Evolutionary conservation across 2,797 vertebrate genomes (phyloP).

Genomic region (Thaleichthys pacificus): DNA sequence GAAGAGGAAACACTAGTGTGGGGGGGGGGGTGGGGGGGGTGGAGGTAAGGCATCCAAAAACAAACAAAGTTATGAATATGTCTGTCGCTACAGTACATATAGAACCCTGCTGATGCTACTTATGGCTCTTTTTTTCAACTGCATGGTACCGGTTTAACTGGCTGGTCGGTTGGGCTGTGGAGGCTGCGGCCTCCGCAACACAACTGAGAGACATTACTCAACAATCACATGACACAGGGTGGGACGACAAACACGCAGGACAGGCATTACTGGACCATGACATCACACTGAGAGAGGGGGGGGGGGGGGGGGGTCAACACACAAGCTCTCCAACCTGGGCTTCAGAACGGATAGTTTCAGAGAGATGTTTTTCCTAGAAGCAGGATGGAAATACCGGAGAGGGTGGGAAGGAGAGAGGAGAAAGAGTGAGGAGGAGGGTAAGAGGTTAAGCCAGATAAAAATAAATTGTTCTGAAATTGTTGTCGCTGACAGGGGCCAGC

Average conservation of each 20-base stretch:
- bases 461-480: background rate
- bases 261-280: constrained; percentile 68
- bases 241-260: constrained; percentile 70
- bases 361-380: constrained; percentile 90
- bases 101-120: background rate
- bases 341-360: constrained; percentile 92
- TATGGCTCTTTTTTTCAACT: too few species aligned
- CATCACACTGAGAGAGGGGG: constrained; percentile 59
- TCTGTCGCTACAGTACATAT: constrained; percentile 7
- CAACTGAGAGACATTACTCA: constrained; percentile 63
- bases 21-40: background rate
- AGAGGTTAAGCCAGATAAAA: constrained; percentile 18
- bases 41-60: background rate
- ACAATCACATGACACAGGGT: constrained; percentile 65
- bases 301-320: constrained; percentile 51
- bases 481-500: too few species aligned
- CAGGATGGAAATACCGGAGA: constrained; percentile 60
- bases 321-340: constrained; percentile 88
- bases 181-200: constrained; percentile 15
- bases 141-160: too few species aligned
- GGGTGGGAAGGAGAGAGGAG: constrained; percentile 41
- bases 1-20: background rate
- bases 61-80: constrained; percentile 15
- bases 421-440: constrained; percentile 66
- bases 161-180: background rate